Percentiles rank a stretch among this genome's conserved stretches.
phyloP scores from a whole-genome alignment of 2,888 invertebrate genomes.

The Spialia ferax region DNA sequence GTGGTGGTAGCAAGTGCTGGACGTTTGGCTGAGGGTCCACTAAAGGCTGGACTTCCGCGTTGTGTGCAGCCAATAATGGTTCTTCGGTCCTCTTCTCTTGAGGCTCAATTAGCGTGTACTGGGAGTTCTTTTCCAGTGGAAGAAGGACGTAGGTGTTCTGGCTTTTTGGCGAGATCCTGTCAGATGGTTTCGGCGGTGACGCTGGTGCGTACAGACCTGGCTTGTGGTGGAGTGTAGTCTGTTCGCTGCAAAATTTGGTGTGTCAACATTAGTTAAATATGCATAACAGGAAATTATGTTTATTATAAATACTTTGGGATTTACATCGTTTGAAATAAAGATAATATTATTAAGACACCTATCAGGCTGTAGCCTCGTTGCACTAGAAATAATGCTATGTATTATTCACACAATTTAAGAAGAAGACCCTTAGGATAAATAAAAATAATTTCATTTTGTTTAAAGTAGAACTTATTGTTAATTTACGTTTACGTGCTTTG shows the following conservation, averaged over 20 bases:
- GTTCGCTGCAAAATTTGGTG: slow-evolving; percentile 59
- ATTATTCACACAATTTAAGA: too few relatives aligned
- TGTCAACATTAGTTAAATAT: neutral
- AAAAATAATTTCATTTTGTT: too few relatives aligned
- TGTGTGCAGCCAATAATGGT: slow-evolving; percentile 66
- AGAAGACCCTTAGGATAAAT: too few relatives aligned
- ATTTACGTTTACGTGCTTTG: too few relatives aligned
- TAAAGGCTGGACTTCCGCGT: slow-evolving; percentile 72
- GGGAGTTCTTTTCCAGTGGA: slow-evolving; percentile 65
- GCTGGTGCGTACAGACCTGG: slow-evolving; percentile 86
- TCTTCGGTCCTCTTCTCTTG: slow-evolving; percentile 63
- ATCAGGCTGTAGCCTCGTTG: too few relatives aligned
- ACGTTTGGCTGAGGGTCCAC: slow-evolving; percentile 66
- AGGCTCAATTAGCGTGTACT: slow-evolving; percentile 75
- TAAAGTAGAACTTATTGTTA: too few relatives aligned
- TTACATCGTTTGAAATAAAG: too few relatives aligned
- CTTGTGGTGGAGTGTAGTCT: slow-evolving; percentile 75
- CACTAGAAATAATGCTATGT: too few relatives aligned
- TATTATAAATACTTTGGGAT: too few relatives aligned
- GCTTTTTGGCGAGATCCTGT: slow-evolving; percentile 55
- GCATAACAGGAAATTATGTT: neutral
- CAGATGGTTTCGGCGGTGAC: slow-evolving; percentile 73
- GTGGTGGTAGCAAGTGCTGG: slow-evolving; percentile 66
- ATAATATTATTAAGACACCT: too few relatives aligned
- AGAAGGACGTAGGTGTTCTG: slow-evolving; percentile 67